Percentiles rank a stretch among this genome's conserved stretches.
Conservation (phyloP, 2,113 vertebrate species). For the Cepphus grylle region DNA sequence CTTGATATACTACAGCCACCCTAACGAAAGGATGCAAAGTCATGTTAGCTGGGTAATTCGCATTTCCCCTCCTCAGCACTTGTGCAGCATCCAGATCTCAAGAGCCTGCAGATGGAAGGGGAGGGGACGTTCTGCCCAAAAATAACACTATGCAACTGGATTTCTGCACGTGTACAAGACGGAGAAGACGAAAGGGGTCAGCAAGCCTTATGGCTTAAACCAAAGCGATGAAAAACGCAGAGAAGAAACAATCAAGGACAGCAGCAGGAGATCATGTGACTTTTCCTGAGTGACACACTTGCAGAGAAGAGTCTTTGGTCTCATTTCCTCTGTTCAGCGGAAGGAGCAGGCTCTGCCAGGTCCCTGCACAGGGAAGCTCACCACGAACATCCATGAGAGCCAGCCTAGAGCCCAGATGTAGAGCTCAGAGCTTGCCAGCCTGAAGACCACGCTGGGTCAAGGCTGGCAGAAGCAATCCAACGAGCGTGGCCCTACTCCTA, state of each 20-base stretch:
- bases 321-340: background rate
- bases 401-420: background rate
- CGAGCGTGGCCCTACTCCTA: background rate
- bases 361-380: background rate
- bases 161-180: background rate
- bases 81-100: background rate
- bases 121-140: background rate
- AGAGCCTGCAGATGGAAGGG: background rate
- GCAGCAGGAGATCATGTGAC: background rate
- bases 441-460: background rate
- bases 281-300: background rate
- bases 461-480: background rate
- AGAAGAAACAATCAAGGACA: background rate
- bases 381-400: background rate
- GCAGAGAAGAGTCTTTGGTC: background rate
- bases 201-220: background rate
- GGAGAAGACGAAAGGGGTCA: background rate
- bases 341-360: background rate
- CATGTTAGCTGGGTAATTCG: background rate
- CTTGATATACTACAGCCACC: background rate
- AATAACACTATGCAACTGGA: background rate
- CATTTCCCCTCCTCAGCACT: background rate
- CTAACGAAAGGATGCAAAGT: background rate
- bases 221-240: background rate
- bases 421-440: background rate